Evolutionary conservation across 2,113 vertebrate species (phyloP).

Genomic region (Ahaetulla prasina): DNA sequence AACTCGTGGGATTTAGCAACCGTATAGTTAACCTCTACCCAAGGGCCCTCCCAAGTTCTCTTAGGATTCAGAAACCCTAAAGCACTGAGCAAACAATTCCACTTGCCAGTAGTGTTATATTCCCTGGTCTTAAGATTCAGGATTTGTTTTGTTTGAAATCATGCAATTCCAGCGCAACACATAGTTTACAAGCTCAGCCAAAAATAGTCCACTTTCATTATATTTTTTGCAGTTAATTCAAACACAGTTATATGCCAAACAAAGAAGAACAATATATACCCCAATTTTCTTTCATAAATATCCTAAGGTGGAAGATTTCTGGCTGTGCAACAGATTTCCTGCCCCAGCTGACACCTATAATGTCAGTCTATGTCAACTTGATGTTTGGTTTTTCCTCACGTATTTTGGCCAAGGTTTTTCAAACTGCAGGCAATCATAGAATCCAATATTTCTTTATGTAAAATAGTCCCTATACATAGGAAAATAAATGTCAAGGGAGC

Average conservation of each 20-base stretch:
- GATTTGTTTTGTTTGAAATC: background rate
- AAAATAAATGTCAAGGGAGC: background rate
- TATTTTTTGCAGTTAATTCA: background rate
- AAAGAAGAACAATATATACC: constrained; percentile 25
- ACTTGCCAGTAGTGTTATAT: background rate
- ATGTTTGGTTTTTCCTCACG: background rate
- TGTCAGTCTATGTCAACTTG: background rate
- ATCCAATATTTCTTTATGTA: background rate
- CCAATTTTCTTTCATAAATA: constrained; percentile 4
- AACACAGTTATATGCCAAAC: background rate
- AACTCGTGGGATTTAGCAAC: background rate
- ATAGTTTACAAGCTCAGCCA: background rate
- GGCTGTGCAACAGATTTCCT: constrained; percentile 17
- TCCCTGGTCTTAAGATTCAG: background rate
- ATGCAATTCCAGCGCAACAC: background rate
- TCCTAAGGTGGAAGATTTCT: background rate
- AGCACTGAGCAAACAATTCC: background rate
- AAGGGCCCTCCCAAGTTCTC: background rate
- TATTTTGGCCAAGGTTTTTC: background rate
- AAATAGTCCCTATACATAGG: background rate
- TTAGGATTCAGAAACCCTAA: background rate
- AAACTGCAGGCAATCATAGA: background rate
- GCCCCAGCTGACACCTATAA: background rate
- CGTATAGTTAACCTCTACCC: background rate
- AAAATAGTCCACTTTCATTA: background rate